Evolutionary conservation across 2,113 vertebrate species (phyloP), one percentile per base, ranked within the genome.

Genomic region (Gobiocypris rarus): DNA sequence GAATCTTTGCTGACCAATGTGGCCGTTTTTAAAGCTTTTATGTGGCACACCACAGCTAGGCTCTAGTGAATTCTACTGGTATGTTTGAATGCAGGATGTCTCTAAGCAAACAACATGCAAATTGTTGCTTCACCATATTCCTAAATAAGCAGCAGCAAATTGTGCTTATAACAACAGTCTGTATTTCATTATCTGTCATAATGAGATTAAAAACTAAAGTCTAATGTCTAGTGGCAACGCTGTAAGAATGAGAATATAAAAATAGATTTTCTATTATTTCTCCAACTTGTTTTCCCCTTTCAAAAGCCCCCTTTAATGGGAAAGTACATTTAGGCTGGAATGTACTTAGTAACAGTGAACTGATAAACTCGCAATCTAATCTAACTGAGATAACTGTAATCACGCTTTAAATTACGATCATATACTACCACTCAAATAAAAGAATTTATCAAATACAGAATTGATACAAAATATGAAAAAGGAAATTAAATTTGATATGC

Each of bases 261-360:
- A 38, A 38, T 38, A 38, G 5, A 38, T 38, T 59, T 59, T 59
- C 13, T 71, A 13, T 71, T 0, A 19, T 19, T 52, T 17, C 15
- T 24, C 38, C 15, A 52, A 75, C 6, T 45, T 9, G 1, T 43
- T 41, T 43, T 43, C 10, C 11, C 73, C 13, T 34, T 4, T 13
- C 19, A 76, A 77, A 56, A 77, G 31, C 19, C 31, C 50, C 52
- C n/a, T 43, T 24, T 58, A 77, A 41, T 38, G 17, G 52, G 52
- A 77, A 77, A 58, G 75, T 77, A n/a, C 75, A 58, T 41, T 6
- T 19, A 54, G 50, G 14, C n/a, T 15, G n/a, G 31, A 77, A 31
- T 41, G 38, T 22, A n/a, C 15, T 77, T 24, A 41, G 34, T n/a
- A 54, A 56, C 24, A 56, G 31, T 41, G 10, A n/a, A 58, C 19